Base-by-base conservation (phyloP, 2,888 invertebrate genomes). In the Chalcosyrphus nemorum region DNA sequence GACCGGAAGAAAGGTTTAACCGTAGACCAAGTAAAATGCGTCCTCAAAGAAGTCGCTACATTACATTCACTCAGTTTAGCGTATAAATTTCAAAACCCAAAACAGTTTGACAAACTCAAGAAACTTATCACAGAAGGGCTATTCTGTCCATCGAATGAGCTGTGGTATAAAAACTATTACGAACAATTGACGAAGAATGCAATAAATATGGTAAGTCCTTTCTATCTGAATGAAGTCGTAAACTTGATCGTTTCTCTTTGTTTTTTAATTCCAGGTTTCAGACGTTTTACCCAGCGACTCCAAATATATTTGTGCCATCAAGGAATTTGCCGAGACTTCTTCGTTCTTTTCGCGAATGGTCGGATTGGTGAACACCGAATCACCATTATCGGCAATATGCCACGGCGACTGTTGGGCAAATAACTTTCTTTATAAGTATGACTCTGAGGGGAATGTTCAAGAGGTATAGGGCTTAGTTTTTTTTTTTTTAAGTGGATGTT, bases 321-420 rank as follows among this genome's bases (percentile, higher is more conserved):
- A 91, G 32, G 91, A 92, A 54, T 95, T 95, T 88, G 93, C 95
- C 57, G 92, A 92, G 41, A 93, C 94, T 87, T 93, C 94, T 0
- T 93, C 93, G 0, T 95, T 95, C 89, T 95, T 95, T 88, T 92
- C 92, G 5, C 93, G 93, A 27, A 95, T 95, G 95, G 93, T 95
- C 74, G 92, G 94, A 24, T 89, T 94, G 87, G 94, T 94, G 0
- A 92, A 93, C 1, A 92, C 94, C 0, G 92, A 92, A 86, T 94
- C 95, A 43, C 94, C 94, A 0, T 88, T 95, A 47, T 94, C 95
- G 0, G 95, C 95, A 2, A 94, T 95, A 86, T 94, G 95, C 66
- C 95, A 95, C 87, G 95, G 95, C 0, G 95, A 95, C 87, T 95
- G 95, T 88, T 95, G 95, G 95, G 95, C 94, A 0, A 95, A 95